Evolutionary conservation across 2,797 vertebrate genomes (phyloP), one percentile per base, ranked within the genome.

Genomic region (Rhinella marina): DNA sequence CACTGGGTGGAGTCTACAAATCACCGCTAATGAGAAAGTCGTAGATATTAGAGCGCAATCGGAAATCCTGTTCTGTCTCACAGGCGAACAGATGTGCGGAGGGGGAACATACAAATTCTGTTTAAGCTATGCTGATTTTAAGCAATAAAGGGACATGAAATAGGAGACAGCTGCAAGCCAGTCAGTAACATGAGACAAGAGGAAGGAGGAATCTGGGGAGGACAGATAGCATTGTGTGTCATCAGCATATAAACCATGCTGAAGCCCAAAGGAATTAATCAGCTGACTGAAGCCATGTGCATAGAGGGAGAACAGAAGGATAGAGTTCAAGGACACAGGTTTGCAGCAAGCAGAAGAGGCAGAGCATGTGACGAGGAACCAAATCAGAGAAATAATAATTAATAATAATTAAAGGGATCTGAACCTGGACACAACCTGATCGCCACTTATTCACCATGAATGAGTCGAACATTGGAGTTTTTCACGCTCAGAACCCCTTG

Each of bases 161-260:
- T 52, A 54, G 75, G 50, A 77, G 50, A 77, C 48, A 77, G 75
- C 75, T 77, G 75, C 75, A n/a, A 50, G 23, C 6, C 75, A 54
- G 56, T 61, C 29, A 48, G 56, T 81, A 61, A 62, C 57, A 9
- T 32, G 78, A 81, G 27, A 32, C 27, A 62, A 21, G 56, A 57
- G 27, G 25, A 57, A 32, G 11, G 77, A 29, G 56, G 16, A 41
- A 81, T 61, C 78, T 81, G 56, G 27, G 57, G 56, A 77, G 75
- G 75, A 54, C 23, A 77, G 75, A 77, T 77, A 77, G 75, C 50
- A 61, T 81, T 81, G 56, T 81, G 78, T 32, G 41, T 80, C 56
- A 13, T 59, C 78, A 81, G 78, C 78, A 81, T 41, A 81, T 77
- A 77, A 77, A 77, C 21, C 50, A 50, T 14, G 75, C 56, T 21